Percentiles rank a stretch among this genome's conserved stretches.
These are phyloP conservation scores for Fistularia commersonii DNA, from an alignment of 2,797 vertebrate species.

Conservation along the genomic window DNA sequence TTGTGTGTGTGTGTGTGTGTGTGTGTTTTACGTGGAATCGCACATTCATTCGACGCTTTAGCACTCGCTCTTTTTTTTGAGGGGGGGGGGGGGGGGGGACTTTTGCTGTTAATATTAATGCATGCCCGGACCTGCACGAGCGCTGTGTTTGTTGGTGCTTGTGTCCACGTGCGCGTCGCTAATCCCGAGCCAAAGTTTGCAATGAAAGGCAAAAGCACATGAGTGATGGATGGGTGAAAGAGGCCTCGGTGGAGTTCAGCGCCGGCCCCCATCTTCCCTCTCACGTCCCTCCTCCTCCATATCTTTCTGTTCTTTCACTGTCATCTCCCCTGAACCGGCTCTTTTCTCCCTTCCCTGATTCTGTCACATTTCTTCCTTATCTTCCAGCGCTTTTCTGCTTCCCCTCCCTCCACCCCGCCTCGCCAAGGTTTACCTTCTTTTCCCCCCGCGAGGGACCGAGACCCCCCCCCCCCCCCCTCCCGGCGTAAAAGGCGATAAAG, in stretches of 20 bases:
- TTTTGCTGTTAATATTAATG: conserved; percentile 72
- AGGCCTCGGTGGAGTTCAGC: conserved; percentile 38
- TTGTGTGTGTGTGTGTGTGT: conserved; percentile 23
- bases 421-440: conserved; percentile 4
- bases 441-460: neutral
- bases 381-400: conserved; percentile 13
- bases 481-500: conserved; percentile 59
- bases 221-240: conserved; percentile 63
- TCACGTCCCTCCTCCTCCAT: conserved; percentile 7
- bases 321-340: conserved; percentile 14
- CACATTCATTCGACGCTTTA: conserved; percentile 51
- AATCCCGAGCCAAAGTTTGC: conserved; percentile 61
- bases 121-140: conserved; percentile 71
- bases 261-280: conserved; percentile 21
- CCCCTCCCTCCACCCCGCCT: conserved; percentile 7
- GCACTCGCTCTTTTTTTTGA: conserved; percentile 56
- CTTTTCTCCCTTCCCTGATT: conserved; percentile 3
- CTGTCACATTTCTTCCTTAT: conserved; percentile 1
- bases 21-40: conserved; percentile 26
- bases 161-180: conserved; percentile 48
- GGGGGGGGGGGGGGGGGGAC: no score
- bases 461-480: conserved; percentile 18
- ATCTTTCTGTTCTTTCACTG: conserved; percentile 14
- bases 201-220: conserved; percentile 58
- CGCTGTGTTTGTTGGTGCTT: conserved; percentile 56